Evolutionary conservation across 2,888 invertebrate species (phyloP).

Genomic region (Apoderus coryli): DNA sequence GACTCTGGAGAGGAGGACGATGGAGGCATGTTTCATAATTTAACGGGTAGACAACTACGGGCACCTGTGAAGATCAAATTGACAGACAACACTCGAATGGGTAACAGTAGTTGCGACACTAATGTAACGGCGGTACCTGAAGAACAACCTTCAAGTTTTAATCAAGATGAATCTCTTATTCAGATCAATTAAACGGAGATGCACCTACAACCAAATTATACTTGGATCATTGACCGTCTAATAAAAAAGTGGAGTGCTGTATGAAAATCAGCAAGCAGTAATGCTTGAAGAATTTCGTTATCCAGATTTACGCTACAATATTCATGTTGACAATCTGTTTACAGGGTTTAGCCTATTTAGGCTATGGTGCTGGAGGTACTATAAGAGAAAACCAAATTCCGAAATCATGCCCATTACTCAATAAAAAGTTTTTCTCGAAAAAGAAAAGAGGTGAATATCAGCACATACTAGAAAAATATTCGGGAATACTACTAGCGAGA

Average conservation of each 20-base stretch:
- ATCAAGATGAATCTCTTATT: too few relatives aligned
- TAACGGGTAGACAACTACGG: slow-evolving; percentile 10
- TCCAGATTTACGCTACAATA: slow-evolving; percentile 3
- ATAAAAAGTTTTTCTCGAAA: slow-evolving; percentile 6
- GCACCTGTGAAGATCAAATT: slow-evolving; percentile 11
- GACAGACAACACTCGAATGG: slow-evolving; percentile 9
- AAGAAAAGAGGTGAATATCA: slow-evolving; percentile 8
- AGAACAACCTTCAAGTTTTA: too few relatives aligned
- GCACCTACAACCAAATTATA: too few relatives aligned
- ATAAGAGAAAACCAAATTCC: slow-evolving; percentile 10
- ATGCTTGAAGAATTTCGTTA: slow-evolving; percentile 7
- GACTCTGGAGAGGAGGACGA: slow-evolving; percentile 12
- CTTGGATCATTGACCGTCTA: too few relatives aligned
- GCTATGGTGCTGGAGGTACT: slow-evolving; percentile 10
- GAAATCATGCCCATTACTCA: slow-evolving; percentile 6
- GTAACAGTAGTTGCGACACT: background rate
- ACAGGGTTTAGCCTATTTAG: slow-evolving; percentile 7
- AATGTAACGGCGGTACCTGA: background rate
- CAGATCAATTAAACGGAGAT: too few relatives aligned
- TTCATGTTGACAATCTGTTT: slow-evolving; percentile 9
- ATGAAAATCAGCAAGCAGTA: slow-evolving; percentile 4
- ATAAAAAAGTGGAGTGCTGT: slow-evolving; percentile 1
- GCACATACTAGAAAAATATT: slow-evolving; percentile 5
- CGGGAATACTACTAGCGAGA: slow-evolving; percentile 9
- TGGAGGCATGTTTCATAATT: slow-evolving; percentile 12